These are phyloP conservation scores for Cassiopea xamachana DNA, from an alignment of 30 jellyfish, hydroid and myxozoan species.

Conservation along the genomic window DNA sequence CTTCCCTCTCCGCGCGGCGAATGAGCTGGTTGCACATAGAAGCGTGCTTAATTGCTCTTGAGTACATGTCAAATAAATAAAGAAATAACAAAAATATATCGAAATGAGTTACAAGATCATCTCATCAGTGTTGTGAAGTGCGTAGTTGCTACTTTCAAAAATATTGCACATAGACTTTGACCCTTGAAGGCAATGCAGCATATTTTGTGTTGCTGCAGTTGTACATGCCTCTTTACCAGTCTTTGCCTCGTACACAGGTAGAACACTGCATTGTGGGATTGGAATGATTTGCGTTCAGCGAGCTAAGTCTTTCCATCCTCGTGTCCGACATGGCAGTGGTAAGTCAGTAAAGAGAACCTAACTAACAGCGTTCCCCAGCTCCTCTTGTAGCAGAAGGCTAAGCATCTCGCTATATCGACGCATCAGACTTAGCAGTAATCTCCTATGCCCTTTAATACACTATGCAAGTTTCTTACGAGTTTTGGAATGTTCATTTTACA, in stretches of 20 bases:
- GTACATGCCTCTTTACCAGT: not conserved
- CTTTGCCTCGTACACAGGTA: not conserved
- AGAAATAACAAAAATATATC: not conserved
- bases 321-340: constrained; percentile 76
- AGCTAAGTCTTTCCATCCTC: constrained; percentile 71
- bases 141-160: not conserved
- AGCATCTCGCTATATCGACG: not conserved
- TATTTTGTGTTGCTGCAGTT: not conserved
- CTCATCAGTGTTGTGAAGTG: not conserved
- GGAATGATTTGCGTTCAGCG: not conserved
- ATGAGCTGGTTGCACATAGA: not conserved
- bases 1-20: not conserved
- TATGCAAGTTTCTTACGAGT: too few species aligned
- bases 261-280: constrained; percentile 60
- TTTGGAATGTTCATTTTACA: too few species aligned
- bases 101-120: not conserved
- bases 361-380: not conserved
- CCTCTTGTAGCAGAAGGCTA: not conserved
- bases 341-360: not conserved
- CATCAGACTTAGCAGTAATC: not conserved
- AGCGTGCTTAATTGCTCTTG: not conserved
- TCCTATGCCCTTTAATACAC: not conserved
- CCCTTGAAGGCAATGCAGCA: not conserved
- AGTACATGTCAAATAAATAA: not conserved
- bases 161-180: not conserved